phyloP scores from a whole-genome alignment of 2,888 invertebrate species.

The Cheilosia vulpina region DNA sequence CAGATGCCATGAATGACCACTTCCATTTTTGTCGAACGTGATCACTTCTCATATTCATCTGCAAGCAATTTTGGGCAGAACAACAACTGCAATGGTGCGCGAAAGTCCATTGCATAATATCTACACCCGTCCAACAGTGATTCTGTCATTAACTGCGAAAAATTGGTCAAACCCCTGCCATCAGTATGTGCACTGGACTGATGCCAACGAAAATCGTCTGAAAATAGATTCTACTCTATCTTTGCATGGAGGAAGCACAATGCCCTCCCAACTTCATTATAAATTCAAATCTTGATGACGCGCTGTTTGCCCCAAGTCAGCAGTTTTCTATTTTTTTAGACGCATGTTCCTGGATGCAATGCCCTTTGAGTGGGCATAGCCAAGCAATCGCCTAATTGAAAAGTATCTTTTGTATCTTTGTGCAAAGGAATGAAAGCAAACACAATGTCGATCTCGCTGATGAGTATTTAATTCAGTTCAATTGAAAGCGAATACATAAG shows the following conservation, averaged over 20 bases:
- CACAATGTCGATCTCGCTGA: slow-evolving; percentile 52
- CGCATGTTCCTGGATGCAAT: slow-evolving; percentile 42
- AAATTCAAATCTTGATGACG: slow-evolving; percentile 65
- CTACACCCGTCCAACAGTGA: slow-evolving; percentile 18
- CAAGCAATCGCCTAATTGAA: slow-evolving; percentile 59
- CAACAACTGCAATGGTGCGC: slow-evolving; percentile 25
- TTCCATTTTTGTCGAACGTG: slow-evolving; percentile 53
- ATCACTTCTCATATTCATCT: slow-evolving; percentile 23
- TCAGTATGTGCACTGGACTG: slow-evolving; percentile 52
- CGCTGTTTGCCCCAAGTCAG: slow-evolving; percentile 36
- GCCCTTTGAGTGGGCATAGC: slow-evolving; percentile 56
- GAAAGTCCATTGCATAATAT: slow-evolving; percentile 63
- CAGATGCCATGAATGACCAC: slow-evolving; percentile 25
- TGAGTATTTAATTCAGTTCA: slow-evolving; percentile 64
- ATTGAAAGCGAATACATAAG: slow-evolving; percentile 52
- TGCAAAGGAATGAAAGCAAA: slow-evolving; percentile 32
- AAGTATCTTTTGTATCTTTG: slow-evolving; percentile 28
- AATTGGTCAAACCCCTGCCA: slow-evolving; percentile 63
- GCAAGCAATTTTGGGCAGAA: slow-evolving; percentile 34
- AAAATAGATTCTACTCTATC: slow-evolving; percentile 61
- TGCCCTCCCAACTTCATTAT: slow-evolving; percentile 66
- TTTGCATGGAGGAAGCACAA: slow-evolving; percentile 65
- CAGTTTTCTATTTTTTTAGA: background rate
- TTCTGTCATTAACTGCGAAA: slow-evolving; percentile 50
- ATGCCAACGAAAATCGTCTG: slow-evolving; percentile 60